Percentiles rank a stretch among this genome's conserved stretches.
phyloP scores from a whole-genome alignment of 2,888 invertebrate species.

The Antitype chi region DNA sequence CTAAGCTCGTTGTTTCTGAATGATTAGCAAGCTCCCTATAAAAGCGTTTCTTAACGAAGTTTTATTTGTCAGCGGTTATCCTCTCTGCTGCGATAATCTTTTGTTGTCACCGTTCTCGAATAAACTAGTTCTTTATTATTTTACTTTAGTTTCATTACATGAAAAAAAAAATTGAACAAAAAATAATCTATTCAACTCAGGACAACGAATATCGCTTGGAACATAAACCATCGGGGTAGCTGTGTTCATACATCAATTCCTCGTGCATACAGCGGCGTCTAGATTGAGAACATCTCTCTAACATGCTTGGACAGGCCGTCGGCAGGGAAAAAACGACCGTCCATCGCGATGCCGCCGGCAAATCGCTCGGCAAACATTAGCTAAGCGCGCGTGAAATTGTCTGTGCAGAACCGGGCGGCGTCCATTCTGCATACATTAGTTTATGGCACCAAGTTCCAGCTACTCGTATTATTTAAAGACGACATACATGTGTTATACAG shows the following conservation, averaged over 20 bases:
- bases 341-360: conserved; percentile 78
- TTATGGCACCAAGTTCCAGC: conserved; percentile 71
- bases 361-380: conserved; percentile 87
- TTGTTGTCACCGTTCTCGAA: too few relatives aligned
- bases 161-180: not conserved
- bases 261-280: conserved; percentile 52
- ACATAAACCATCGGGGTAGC: conserved; percentile 36
- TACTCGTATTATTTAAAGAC: conserved; percentile 72
- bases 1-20: too few relatives aligned
- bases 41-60: too few relatives aligned
- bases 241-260: conserved; percentile 56
- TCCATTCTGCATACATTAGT: conserved; percentile 79
- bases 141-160: too few relatives aligned
- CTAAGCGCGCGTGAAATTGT: conserved; percentile 87
- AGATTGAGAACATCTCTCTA: conserved; percentile 64
- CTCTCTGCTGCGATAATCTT: too few relatives aligned
- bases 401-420: conserved; percentile 76
- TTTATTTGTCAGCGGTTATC: too few relatives aligned
- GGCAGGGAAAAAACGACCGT: conserved; percentile 72
- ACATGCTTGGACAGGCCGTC: conserved; percentile 70
- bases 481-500: conserved; percentile 63
- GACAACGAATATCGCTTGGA: conserved; percentile 5
- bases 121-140: too few relatives aligned
- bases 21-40: too few relatives aligned
- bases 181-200: not conserved